Evolutionary conservation across 1,140 invertebrate genomes (phyloP).

Genomic region (Eueides isabella): DNA sequence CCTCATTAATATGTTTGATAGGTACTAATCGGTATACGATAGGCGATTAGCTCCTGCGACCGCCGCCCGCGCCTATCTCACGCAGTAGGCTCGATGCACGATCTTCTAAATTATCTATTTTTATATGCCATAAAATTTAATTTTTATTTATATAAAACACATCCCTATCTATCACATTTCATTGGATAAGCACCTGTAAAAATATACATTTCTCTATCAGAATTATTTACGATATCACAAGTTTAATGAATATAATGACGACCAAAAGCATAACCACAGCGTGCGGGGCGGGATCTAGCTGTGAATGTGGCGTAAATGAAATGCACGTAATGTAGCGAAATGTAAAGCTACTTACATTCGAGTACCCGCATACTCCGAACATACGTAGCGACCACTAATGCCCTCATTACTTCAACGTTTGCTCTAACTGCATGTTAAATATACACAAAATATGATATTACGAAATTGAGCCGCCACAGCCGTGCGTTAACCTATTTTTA

Average conservation of each 20-base stretch:
- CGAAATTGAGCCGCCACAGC: not conserved
- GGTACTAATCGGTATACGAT: too few species aligned
- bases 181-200: too few species aligned
- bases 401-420: not conserved
- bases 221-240: not conserved
- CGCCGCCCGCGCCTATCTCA: too few species aligned
- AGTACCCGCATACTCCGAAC: not conserved
- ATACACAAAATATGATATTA: constrained; percentile 2
- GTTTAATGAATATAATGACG: not conserved
- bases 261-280: not conserved
- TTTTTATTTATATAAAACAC: too few species aligned
- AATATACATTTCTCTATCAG: not conserved
- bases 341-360: constrained; percentile 2
- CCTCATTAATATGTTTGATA: too few species aligned
- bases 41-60: too few species aligned
- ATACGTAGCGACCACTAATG: constrained; percentile 5
- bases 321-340: not conserved
- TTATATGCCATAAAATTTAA: too few species aligned
- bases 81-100: too few species aligned
- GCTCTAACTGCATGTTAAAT: constrained; percentile 12
- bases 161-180: too few species aligned
- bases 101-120: too few species aligned
- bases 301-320: constrained; percentile 10
- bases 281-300: not conserved
- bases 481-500: not conserved